phyloP scores from a whole-genome alignment of 1,140 invertebrate species.

The Apis florea region DNA sequence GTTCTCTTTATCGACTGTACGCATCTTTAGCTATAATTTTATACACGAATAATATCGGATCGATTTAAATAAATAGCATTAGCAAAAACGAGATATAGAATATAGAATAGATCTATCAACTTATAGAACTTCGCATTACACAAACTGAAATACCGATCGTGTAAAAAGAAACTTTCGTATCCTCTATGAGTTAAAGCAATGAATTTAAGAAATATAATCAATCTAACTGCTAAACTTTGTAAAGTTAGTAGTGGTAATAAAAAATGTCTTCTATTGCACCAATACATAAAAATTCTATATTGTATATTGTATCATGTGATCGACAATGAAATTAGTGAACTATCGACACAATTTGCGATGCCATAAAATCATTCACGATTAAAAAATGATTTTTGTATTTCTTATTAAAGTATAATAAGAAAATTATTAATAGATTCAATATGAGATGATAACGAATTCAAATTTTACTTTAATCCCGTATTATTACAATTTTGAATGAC shows the following conservation, averaged over 20 bases:
- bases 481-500: too few relatives aligned
- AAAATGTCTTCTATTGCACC: background rate
- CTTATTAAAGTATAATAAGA: background rate
- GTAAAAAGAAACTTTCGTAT: background rate
- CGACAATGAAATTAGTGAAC: background rate
- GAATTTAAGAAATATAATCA: background rate
- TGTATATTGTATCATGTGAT: background rate
- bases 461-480: background rate
- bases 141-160: background rate
- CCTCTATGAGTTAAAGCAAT: background rate
- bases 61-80: constrained; percentile 38
- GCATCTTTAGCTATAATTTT: constrained; percentile 30
- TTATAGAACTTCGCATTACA: background rate
- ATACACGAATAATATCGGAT: constrained; percentile 26
- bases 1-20: constrained; percentile 46
- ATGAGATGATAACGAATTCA: background rate
- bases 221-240: background rate
- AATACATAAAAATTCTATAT: background rate
- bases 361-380: background rate
- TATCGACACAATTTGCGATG: background rate
- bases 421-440: background rate
- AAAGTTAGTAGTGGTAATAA: background rate
- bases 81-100: background rate
- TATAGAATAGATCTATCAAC: background rate
- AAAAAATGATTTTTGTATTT: background rate